Percentiles rank a stretch among this genome's conserved stretches.
These are phyloP conservation scores for Alsophila aescularia DNA, from an alignment of 2,888 invertebrate species.

Conservation along the genomic window DNA sequence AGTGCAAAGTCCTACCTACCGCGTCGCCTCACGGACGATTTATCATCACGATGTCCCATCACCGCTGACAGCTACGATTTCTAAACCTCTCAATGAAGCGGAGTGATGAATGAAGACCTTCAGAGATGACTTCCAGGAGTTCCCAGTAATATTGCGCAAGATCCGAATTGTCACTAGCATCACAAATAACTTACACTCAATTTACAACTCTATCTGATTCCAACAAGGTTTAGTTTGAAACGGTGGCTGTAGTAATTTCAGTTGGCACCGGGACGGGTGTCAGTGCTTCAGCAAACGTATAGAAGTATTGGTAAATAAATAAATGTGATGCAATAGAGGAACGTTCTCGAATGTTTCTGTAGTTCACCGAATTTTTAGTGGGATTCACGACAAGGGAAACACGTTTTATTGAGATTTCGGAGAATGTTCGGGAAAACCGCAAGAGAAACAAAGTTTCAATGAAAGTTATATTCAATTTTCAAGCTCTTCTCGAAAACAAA, in stretches of 20 bases:
- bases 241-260: slow-evolving; percentile 20
- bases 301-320: slow-evolving; percentile 54
- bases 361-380: slow-evolving; percentile 8
- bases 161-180: slow-evolving; percentile 26
- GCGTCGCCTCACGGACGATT: not conserved
- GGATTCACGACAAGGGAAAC: not conserved
- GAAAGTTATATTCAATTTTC: no score
- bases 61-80: slow-evolving; percentile 16
- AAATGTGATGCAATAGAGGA: slow-evolving; percentile 61
- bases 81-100: slow-evolving; percentile 25
- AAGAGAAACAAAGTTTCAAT: no score
- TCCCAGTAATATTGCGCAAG: slow-evolving; percentile 32
- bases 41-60: slow-evolving; percentile 4
- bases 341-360: slow-evolving; percentile 48
- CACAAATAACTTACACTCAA: slow-evolving; percentile 1
- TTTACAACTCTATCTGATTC: slow-evolving; percentile 4
- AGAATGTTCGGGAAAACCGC: no score
- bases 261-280: slow-evolving; percentile 58
- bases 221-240: slow-evolving; percentile 23
- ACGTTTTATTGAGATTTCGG: not conserved
- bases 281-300: slow-evolving; percentile 55
- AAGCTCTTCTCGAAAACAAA: no score
- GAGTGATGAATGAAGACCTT: slow-evolving; percentile 38
- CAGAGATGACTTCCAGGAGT: slow-evolving; percentile 10
- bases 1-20: not conserved